phyloP scores from a whole-genome alignment of 2,888 invertebrate species.

The Ischnura elegans region DNA sequence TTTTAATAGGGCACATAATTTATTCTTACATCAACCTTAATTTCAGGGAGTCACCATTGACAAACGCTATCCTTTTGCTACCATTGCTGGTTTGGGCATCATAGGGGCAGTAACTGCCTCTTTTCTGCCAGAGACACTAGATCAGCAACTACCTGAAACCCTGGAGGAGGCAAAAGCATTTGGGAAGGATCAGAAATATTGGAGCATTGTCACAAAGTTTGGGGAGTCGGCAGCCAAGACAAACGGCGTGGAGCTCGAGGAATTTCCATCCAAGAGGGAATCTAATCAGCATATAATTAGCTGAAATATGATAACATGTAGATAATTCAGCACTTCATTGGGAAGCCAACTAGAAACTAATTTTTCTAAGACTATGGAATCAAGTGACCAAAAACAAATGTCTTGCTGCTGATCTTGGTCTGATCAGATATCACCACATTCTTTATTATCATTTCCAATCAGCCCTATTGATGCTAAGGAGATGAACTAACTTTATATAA shows the following conservation, averaged over 20 bases:
- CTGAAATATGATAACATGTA: background rate
- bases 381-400: background rate
- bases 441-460: background rate
- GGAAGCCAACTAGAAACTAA: background rate
- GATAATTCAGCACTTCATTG: background rate
- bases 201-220: conserved; percentile 70
- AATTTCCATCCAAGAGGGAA: background rate
- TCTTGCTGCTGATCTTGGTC: background rate
- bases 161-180: conserved; percentile 82
- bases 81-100: conserved; percentile 77
- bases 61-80: conserved; percentile 77
- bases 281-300: background rate
- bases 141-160: conserved; percentile 83
- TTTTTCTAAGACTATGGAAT: background rate
- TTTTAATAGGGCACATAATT: too few relatives aligned
- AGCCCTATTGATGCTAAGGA: background rate
- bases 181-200: conserved; percentile 77
- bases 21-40: too few relatives aligned
- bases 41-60: conserved; percentile 77
- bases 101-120: conserved; percentile 78
- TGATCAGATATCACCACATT: background rate
- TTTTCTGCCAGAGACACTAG: conserved; percentile 83
- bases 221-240: background rate
- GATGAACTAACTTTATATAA: background rate
- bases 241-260: background rate